A percentile compares a stretch with the other conserved stretches of the same genome.
Evolutionary conservation across 2,888 invertebrate genomes (phyloP).

Genomic region (Leptinotarsa peninsularis): DNA sequence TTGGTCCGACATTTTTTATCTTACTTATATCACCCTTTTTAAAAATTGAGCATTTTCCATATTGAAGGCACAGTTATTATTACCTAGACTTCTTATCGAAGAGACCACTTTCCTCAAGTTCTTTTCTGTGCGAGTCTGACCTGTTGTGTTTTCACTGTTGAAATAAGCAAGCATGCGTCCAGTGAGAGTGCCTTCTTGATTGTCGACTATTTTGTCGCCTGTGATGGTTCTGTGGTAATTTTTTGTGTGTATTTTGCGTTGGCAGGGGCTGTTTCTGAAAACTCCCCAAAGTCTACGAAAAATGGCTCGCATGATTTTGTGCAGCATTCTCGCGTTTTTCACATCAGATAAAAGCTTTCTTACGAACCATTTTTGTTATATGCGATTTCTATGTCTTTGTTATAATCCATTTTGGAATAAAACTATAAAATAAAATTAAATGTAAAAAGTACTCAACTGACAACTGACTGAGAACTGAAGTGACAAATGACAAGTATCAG

Average conservation of each 20-base stretch:
- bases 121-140: background rate
- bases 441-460: too few species aligned
- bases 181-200: slow-evolving; percentile 49
- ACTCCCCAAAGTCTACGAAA: background rate
- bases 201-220: slow-evolving; percentile 34
- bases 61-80: too few species aligned
- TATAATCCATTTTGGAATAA: too few species aligned
- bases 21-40: background rate
- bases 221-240: slow-evolving; percentile 25
- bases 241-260: slow-evolving; percentile 18
- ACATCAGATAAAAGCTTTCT: background rate
- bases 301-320: background rate
- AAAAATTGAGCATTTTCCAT: too few species aligned
- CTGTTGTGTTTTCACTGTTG: slow-evolving; percentile 38
- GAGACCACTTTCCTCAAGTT: slow-evolving; percentile 36
- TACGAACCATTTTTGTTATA: too few species aligned
- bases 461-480: too few species aligned
- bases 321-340: background rate
- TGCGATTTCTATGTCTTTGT: too few species aligned
- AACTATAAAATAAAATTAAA: too few species aligned
- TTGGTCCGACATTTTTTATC: too few species aligned
- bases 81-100: slow-evolving; percentile 27
- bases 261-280: background rate
- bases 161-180: slow-evolving; percentile 54
- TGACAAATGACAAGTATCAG: too few species aligned